Percentiles rank a stretch among this genome's conserved stretches.
phyloP scores from a whole-genome alignment of 2,888 invertebrate species.

The Didymodactylos carnosus region DNA sequence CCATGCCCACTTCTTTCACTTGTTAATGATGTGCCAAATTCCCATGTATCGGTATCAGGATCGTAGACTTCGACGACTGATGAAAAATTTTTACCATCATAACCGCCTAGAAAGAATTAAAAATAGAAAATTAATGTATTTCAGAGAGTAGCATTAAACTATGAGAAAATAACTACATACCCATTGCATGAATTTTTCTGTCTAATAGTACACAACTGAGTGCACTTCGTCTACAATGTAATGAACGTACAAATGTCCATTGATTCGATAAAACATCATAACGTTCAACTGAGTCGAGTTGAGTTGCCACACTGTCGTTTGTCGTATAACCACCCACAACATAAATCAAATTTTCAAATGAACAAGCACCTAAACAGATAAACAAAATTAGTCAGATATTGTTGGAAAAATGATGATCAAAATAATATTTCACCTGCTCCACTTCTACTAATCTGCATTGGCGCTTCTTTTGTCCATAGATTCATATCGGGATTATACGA shows the following conservation, averaged over 20 bases:
- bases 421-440: conserved; percentile 50
- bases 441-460: conserved; percentile 58
- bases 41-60: conserved; percentile 55
- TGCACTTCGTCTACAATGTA: conserved; percentile 62
- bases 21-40: conserved; percentile 52
- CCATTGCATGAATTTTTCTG: conserved; percentile 68
- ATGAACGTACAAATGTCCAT: conserved; percentile 57
- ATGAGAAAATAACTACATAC: conserved; percentile 34
- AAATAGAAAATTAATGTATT: no score
- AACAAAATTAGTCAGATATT: neutral
- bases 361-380: conserved; percentile 46
- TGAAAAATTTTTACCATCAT: conserved; percentile 64
- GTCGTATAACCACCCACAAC: conserved; percentile 67
- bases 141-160: no score
- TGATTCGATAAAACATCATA: conserved; percentile 61
- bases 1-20: conserved; percentile 76
- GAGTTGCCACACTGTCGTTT: conserved; percentile 49
- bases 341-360: conserved; percentile 63
- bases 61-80: conserved; percentile 71
- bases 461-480: conserved; percentile 58
- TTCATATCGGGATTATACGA: conserved; percentile 82
- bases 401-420: neutral
- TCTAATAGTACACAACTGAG: conserved; percentile 66
- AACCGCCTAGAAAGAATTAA: conserved; percentile 49
- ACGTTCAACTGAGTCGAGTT: conserved; percentile 61